Base-by-base conservation (phyloP, 2,113 vertebrate species). In the Solea solea region DNA sequence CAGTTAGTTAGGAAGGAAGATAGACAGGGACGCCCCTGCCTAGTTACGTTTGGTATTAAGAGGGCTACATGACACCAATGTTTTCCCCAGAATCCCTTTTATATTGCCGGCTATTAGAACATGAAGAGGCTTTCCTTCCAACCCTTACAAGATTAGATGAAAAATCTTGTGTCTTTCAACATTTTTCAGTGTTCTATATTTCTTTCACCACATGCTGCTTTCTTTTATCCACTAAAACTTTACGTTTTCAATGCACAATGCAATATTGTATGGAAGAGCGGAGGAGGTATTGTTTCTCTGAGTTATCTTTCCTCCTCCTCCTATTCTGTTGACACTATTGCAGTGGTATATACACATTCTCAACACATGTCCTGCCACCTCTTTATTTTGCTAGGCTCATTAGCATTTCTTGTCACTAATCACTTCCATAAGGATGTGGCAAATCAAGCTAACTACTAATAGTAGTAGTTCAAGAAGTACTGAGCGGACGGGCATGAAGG, bases 361-460 rank as follows among this genome's bases (percentile, higher is more conserved):
- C 44, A 78, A 78, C 61, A 72, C 74, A 74, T 72, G 69, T 82
- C 74, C 81, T 84, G 72, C 66, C 87, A 86, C 66, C 69, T 78
- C 74, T 70, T 81, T 69, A 63, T 76, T 91, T 90, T 87, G 86
- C 84, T 69, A 69, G 69, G 76, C 86, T 90, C 83, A 90, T 91
- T 90, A 85, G 73, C 88, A 83, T 88, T 85, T 83, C 58, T 62
- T 69, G 83, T 78, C 64, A 52, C 76, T 91, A 89, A 92, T 91
- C 86, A 83, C 78, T 77, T 81, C 69, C 52, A 86, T 58, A 14
- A 82, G 68, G 74, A 83, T 68, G 57, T 64, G 70, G 84, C 74
- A 76, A 64, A 64, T 53, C 15, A 39, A 74, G 80, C 65, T 72
- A 78, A 72, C 85, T 69, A 78, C 66, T 81, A 74, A 72, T 45